Conservation (phyloP, 2,797 vertebrate species). For the Lophotriccus pileatus region DNA sequence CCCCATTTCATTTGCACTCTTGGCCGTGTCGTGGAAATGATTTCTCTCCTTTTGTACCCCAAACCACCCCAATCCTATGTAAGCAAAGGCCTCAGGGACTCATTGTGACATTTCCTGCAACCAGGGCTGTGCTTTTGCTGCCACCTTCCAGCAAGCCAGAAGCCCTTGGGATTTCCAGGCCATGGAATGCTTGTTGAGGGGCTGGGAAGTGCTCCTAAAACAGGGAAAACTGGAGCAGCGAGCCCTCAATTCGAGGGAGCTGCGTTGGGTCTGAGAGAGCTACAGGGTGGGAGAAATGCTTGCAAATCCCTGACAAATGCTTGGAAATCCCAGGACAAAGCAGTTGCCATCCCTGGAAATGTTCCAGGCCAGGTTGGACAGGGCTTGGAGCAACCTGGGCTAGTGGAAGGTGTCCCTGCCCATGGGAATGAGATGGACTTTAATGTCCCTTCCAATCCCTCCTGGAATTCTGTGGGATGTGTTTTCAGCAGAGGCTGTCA, state of each 20-base stretch:
- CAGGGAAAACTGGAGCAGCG: not conserved
- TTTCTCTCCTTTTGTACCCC: not conserved
- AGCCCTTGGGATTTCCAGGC: not conserved
- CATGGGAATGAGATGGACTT: too few relatives aligned
- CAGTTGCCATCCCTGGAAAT: not conserved
- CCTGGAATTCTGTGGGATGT: too few relatives aligned
- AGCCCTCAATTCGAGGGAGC: not conserved
- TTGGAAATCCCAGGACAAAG: not conserved
- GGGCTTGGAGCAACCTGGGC: not conserved
- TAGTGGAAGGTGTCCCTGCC: not conserved
- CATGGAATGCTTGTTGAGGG: not conserved
- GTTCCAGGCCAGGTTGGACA: not conserved
- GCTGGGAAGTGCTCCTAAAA: not conserved
- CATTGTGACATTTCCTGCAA: not conserved
- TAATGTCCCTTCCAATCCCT: too few relatives aligned
- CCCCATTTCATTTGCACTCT: not conserved
- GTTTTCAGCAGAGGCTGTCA: too few relatives aligned
- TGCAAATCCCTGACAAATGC: too few relatives aligned
- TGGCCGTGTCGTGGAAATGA: not conserved
- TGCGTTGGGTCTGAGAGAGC: not conserved
- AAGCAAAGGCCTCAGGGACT: not conserved
- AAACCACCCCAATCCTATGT: not conserved
- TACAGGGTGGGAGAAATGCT: not conserved
- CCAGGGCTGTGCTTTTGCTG: not conserved
- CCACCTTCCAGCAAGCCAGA: not conserved